Percentiles rank a stretch among this genome's conserved stretches.
These are phyloP conservation scores for Scaptodrosophila lebanonensis DNA, from an alignment of 1,140 invertebrate genomes.

Conservation along the genomic window DNA sequence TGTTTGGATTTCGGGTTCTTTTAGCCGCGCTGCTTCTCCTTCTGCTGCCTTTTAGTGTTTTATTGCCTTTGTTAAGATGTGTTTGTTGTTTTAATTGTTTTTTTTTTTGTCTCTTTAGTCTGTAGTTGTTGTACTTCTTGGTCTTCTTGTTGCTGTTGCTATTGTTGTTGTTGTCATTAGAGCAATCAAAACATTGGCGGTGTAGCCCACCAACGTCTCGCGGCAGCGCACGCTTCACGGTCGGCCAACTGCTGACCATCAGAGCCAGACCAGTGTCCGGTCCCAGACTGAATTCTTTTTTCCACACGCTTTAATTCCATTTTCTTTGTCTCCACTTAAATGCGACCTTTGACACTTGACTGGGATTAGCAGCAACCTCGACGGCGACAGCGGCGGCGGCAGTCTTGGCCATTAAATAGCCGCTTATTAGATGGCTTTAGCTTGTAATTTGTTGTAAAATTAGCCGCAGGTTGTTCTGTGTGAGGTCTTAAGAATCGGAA, in stretches of 20 bases:
- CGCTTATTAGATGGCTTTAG: slow-evolving; percentile 45
- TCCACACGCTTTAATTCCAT: slow-evolving; percentile 8
- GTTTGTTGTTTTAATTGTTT: slow-evolving; percentile 39
- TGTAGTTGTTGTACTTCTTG: not conserved
- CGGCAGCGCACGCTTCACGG: no score
- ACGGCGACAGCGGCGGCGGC: slow-evolving; percentile 29
- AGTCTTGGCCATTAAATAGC: slow-evolving; percentile 53
- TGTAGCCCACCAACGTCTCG: not conserved
- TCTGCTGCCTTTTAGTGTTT: slow-evolving; percentile 37
- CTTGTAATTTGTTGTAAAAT: slow-evolving; percentile 57
- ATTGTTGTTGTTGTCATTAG: slow-evolving; percentile 30
- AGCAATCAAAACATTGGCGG: slow-evolving; percentile 41
- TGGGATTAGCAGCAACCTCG: slow-evolving; percentile 1
- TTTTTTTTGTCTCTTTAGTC: slow-evolving; percentile 3
- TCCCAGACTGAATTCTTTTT: not conserved
- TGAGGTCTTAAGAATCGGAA: not conserved
- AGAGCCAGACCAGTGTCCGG: slow-evolving; percentile 9
- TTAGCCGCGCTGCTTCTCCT: no score
- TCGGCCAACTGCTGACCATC: no score
- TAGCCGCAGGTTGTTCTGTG: slow-evolving; percentile 53
- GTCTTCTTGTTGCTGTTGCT: slow-evolving; percentile 16
- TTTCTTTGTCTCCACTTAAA: not conserved
- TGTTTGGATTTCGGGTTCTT: not conserved
- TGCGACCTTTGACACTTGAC: slow-evolving; percentile 43
- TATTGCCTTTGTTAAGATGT: slow-evolving; percentile 52